phyloP scores from a whole-genome alignment of 1,140 invertebrate species.

The Adoxophyes honmai region DNA sequence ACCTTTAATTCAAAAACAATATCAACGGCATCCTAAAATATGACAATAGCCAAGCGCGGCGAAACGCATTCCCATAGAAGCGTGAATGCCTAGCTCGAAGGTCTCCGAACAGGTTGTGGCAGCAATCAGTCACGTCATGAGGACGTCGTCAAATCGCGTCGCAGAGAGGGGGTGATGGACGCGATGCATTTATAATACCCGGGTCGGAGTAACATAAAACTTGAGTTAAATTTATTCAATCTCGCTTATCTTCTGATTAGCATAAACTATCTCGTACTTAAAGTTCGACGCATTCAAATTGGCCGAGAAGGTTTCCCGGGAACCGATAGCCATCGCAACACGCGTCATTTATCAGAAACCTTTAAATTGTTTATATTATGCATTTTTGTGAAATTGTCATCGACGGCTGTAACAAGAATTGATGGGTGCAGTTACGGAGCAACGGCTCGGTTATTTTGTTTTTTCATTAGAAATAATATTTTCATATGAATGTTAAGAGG shows the following conservation, averaged over 20 bases:
- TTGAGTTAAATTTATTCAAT: constrained; percentile 10
- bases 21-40: neutral
- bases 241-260: constrained; percentile 11
- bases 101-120: constrained; percentile 50
- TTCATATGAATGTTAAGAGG: no score
- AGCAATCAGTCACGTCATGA: constrained; percentile 42
- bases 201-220: constrained; percentile 13
- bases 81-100: constrained; percentile 42
- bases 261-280: constrained; percentile 12
- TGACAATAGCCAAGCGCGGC: constrained; percentile 12
- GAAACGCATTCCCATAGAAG: constrained; percentile 40
- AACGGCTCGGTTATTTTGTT: no score
- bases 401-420: neutral
- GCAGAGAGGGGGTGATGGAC: neutral
- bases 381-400: constrained; percentile 5
- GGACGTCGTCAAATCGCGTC: constrained; percentile 35
- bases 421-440: no score
- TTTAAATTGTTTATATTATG: constrained; percentile 11
- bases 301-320: constrained; percentile 6
- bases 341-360: constrained; percentile 1
- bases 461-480: no score
- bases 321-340: constrained; percentile 1
- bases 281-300: constrained; percentile 11
- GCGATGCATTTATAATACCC: constrained; percentile 15
- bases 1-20: no score